Evolutionary conservation across 2,113 vertebrate species (phyloP).

Genomic region (Serinus canaria): DNA sequence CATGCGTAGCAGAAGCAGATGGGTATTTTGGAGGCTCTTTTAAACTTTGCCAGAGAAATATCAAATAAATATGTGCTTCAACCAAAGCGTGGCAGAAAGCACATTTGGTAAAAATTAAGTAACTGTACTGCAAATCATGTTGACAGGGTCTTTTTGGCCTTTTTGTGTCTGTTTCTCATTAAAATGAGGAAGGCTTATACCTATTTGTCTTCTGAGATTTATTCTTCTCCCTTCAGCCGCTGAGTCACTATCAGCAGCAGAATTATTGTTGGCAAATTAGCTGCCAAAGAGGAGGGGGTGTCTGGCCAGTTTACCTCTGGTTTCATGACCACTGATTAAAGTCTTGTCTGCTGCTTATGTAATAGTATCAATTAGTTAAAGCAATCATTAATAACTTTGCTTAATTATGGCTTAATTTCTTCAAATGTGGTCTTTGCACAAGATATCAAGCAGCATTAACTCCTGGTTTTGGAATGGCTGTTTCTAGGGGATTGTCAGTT

Average conservation of each 20-base stretch:
- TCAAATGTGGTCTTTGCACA: conserved; percentile 12
- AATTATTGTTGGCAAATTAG: conserved; percentile 36
- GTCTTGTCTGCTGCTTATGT: neutral
- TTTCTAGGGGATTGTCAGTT: neutral
- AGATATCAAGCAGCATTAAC: neutral
- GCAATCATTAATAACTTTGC: conserved; percentile 13
- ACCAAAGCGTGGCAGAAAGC: conserved; percentile 19
- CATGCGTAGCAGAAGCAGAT: conserved; percentile 4
- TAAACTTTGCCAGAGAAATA: conserved; percentile 40
- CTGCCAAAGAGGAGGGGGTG: neutral
- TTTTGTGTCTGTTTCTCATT: conserved; percentile 55
- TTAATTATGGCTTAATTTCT: conserved; percentile 35
- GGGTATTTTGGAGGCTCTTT: conserved; percentile 20
- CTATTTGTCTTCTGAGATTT: conserved; percentile 46
- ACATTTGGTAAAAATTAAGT: conserved; percentile 61
- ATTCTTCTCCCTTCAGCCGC: neutral
- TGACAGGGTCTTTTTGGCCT: conserved; percentile 52
- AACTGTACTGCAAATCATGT: conserved; percentile 37
- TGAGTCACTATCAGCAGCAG: conserved; percentile 2
- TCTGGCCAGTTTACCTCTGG: conserved; percentile 11
- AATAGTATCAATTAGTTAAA: conserved; percentile 27
- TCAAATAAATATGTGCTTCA: conserved; percentile 38
- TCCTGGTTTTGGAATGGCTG: neutral
- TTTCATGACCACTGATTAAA: conserved; percentile 23
- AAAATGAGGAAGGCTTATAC: conserved; percentile 13